These are phyloP conservation scores for Pseudopleuronectes americanus DNA, from an alignment of 2,797 vertebrate genomes.

Conservation along the genomic window DNA sequence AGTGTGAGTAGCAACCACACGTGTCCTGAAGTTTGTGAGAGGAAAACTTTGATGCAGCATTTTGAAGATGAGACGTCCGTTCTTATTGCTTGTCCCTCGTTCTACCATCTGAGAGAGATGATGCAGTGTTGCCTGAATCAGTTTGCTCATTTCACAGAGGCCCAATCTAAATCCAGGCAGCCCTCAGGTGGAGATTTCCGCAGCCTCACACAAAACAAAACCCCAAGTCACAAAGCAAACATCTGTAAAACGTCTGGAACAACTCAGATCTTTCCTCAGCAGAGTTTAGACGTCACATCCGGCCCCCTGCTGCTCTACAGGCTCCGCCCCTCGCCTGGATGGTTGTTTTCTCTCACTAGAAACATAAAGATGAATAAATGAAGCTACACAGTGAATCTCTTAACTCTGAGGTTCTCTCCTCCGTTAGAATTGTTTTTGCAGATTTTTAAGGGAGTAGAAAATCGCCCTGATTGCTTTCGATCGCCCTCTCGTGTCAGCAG, in stretches of 20 bases:
- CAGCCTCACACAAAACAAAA: neutral
- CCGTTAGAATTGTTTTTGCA: slow-evolving; percentile 23
- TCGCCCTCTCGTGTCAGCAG: slow-evolving; percentile 71
- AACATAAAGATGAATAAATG: slow-evolving; percentile 37
- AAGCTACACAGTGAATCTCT: slow-evolving; percentile 17
- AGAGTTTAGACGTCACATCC: too few species aligned
- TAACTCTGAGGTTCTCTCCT: slow-evolving; percentile 5
- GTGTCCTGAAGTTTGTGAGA: neutral
- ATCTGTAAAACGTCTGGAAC: too few species aligned
- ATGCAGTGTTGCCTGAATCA: slow-evolving; percentile 14
- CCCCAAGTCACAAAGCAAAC: too few species aligned
- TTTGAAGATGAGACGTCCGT: neutral
- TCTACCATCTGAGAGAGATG: slow-evolving; percentile 5
- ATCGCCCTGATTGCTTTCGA: slow-evolving; percentile 81
- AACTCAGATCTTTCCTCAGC: neutral
- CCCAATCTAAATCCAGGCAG: slow-evolving; percentile 2
- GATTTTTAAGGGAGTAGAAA: slow-evolving; percentile 56
- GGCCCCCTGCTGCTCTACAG: too few species aligned
- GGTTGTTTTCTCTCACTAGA: slow-evolving; percentile 4
- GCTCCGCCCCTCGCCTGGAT: neutral
- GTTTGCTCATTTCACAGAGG: slow-evolving; percentile 15
- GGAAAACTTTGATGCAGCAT: neutral
- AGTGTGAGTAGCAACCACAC: slow-evolving; percentile 77
- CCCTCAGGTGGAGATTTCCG: slow-evolving; percentile 16
- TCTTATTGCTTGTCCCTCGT: neutral